Conservation (phyloP, 2,113 vertebrate genomes). For the Alouatta palliata region DNA sequence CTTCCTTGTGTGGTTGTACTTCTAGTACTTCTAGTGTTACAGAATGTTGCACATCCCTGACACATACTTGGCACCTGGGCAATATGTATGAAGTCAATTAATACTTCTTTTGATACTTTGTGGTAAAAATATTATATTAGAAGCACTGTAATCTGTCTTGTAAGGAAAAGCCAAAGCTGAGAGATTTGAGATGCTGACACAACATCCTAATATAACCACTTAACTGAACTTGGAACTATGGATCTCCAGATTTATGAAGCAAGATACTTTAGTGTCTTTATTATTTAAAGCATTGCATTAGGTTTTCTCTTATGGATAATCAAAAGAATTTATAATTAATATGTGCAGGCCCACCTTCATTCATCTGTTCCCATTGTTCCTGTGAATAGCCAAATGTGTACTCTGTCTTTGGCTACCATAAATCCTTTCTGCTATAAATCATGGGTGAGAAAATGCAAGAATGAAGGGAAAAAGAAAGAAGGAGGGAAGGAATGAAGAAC, state of each 20-base stretch:
- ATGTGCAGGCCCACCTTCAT: background rate
- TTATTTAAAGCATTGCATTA: background rate
- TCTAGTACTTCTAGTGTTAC: background rate
- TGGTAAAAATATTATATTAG: background rate
- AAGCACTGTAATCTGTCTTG: background rate
- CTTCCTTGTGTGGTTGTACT: background rate
- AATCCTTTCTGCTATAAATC: background rate
- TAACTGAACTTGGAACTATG: background rate
- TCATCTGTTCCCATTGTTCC: background rate
- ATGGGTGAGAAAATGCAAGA: background rate
- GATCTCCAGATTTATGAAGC: background rate
- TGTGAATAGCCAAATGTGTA: background rate
- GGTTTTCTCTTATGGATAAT: background rate
- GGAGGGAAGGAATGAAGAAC: background rate
- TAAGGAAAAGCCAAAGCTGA: background rate
- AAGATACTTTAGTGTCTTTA: background rate
- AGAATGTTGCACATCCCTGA: background rate
- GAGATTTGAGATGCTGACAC: background rate
- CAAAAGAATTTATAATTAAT: background rate
- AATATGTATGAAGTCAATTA: background rate
- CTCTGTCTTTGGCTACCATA: background rate
- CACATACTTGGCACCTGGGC: background rate
- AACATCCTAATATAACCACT: background rate
- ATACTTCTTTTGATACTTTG: background rate
- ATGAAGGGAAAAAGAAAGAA: background rate